Evolutionary conservation across 2,888 invertebrate genomes (phyloP).

Genomic region (Latrodectus elegans): DNA sequence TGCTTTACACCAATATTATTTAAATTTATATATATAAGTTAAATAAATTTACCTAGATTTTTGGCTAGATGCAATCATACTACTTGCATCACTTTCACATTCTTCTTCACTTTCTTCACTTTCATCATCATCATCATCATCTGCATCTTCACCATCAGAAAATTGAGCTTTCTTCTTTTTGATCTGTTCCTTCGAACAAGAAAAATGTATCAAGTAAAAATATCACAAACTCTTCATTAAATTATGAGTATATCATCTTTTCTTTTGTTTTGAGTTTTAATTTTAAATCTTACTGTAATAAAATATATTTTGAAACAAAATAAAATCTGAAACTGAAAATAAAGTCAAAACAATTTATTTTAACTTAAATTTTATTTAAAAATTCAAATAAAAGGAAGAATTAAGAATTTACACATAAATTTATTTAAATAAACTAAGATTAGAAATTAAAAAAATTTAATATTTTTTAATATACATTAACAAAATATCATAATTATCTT

Average conservation of each 20-base stretch:
- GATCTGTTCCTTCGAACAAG: slow-evolving; percentile 60
- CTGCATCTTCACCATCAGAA: slow-evolving; percentile 74
- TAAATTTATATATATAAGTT: no score
- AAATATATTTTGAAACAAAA: background rate
- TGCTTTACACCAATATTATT: no score
- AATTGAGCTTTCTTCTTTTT: slow-evolving; percentile 70
- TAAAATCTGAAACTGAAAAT: background rate
- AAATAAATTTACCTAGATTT: slow-evolving; percentile 34
- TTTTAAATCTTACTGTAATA: background rate
- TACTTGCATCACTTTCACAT: slow-evolving; percentile 69
- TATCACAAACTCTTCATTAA: no score
- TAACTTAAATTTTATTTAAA: no score
- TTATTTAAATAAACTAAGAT: no score
- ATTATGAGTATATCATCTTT: no score
- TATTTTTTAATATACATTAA: no score
- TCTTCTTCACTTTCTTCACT: slow-evolving; percentile 71
- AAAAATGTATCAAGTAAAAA: background rate
- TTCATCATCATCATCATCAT: slow-evolving; percentile 75
- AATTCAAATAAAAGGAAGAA: no score
- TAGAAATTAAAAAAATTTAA: no score
- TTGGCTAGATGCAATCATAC: slow-evolving; percentile 55
- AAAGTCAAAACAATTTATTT: background rate
- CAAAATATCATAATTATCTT: no score
- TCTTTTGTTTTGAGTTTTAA: no score
- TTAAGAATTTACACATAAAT: no score